Evolutionary conservation across 1,140 invertebrate species (phyloP).

Genomic region (Elymnias hypermnestra): DNA sequence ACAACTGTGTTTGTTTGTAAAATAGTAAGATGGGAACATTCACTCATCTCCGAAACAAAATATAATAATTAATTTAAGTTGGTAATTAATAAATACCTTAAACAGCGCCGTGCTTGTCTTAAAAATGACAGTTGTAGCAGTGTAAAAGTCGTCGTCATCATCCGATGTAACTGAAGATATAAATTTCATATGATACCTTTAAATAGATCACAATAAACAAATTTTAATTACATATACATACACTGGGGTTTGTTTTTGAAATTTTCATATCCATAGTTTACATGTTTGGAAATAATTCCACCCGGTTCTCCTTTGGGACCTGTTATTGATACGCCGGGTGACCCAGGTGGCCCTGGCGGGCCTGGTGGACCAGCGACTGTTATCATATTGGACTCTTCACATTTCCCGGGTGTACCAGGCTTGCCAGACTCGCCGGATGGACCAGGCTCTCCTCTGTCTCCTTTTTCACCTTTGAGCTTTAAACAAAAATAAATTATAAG

Average conservation of each 20-base stretch:
- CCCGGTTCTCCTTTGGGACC: constrained; percentile 50
- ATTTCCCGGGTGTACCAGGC: constrained; percentile 31
- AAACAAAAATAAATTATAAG: background rate
- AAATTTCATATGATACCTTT: too few relatives aligned
- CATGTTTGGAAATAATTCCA: constrained; percentile 26
- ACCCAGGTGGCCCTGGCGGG: constrained; percentile 36
- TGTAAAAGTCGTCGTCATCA: constrained; percentile 38
- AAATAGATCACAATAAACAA: too few relatives aligned
- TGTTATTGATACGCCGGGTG: constrained; percentile 42
- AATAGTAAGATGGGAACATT: too few relatives aligned
- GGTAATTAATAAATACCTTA: too few relatives aligned
- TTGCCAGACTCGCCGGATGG: constrained; percentile 30
- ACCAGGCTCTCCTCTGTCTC: constrained; percentile 37
- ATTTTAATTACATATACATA: too few relatives aligned
- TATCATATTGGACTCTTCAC: constrained; percentile 15
- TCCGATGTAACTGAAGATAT: constrained; percentile 19
- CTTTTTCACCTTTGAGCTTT: constrained; percentile 50
- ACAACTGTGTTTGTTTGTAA: too few relatives aligned
- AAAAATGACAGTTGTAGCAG: constrained; percentile 32
- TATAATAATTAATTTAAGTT: too few relatives aligned
- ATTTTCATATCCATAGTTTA: too few relatives aligned
- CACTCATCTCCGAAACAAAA: too few relatives aligned
- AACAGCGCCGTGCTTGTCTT: constrained; percentile 32
- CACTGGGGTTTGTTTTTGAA: too few relatives aligned
- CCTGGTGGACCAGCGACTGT: constrained; percentile 33